Percentiles rank a stretch among this genome's conserved stretches.
phyloP scores from a whole-genome alignment of 2,888 invertebrate genomes.

The Heteropelma amictum region DNA sequence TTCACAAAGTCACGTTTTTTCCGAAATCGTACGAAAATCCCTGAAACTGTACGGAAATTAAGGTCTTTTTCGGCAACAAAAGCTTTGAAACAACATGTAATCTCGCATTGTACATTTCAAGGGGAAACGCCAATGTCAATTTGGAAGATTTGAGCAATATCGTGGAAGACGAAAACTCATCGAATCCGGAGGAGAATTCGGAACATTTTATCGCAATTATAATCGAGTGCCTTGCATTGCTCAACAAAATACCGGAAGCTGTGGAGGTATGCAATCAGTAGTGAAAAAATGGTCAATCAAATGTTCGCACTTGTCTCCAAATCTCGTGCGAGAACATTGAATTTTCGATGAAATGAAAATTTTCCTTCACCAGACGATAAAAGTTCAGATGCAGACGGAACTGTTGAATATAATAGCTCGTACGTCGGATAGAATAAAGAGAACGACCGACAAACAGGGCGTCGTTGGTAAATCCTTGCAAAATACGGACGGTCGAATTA shows the following conservation, averaged over 20 bases:
- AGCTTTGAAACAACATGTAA: too few relatives aligned
- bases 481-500: slow-evolving; percentile 42
- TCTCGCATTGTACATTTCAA: too few relatives aligned
- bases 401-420: slow-evolving; percentile 88
- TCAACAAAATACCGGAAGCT: slow-evolving; percentile 91
- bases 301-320: background rate
- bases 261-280: slow-evolving; percentile 85
- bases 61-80: too few relatives aligned
- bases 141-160: slow-evolving; percentile 76
- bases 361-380: slow-evolving; percentile 82
- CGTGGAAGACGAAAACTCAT: slow-evolving; percentile 81
- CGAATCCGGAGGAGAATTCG: slow-evolving; percentile 82
- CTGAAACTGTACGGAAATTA: too few relatives aligned
- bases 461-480: slow-evolving; percentile 48
- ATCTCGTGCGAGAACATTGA: too few relatives aligned
- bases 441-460: slow-evolving; percentile 55
- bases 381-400: slow-evolving; percentile 90
- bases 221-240: slow-evolving; percentile 90
- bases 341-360: too few relatives aligned
- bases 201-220: slow-evolving; percentile 88
- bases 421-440: slow-evolving; percentile 86
- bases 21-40: too few relatives aligned
- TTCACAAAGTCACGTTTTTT: too few relatives aligned
- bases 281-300: background rate
- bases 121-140: slow-evolving; percentile 66